Evolutionary conservation across 2,888 invertebrate genomes (phyloP).

Genomic region (Onthophagus sagittarius): DNA sequence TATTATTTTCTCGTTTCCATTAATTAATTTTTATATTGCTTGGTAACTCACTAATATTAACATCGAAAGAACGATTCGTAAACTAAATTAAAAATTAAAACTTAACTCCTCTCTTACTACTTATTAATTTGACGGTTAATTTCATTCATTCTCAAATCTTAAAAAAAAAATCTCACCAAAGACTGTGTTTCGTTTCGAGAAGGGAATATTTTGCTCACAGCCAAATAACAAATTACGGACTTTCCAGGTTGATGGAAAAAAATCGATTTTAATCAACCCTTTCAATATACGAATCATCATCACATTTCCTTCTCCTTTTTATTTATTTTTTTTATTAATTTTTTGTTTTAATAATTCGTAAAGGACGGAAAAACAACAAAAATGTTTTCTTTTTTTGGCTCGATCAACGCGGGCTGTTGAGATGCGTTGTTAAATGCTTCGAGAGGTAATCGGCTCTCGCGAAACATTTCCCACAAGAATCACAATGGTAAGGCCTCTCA

Average conservation of each 20-base stretch:
- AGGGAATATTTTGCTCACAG: not conserved
- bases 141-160: not conserved
- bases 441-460: conserved; percentile 87
- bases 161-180: not conserved
- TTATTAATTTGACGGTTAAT: not conserved
- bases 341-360: not conserved
- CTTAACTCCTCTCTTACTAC: not conserved
- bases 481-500: conserved; percentile 86
- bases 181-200: not conserved
- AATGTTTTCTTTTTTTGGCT: not conserved
- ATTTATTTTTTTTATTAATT: not conserved
- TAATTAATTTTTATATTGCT: not conserved
- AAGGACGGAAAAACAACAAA: not conserved
- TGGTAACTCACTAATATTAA: conserved; percentile 12
- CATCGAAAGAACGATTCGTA: not conserved
- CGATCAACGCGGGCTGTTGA: conserved; percentile 64
- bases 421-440: conserved; percentile 87
- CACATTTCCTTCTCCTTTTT: not conserved
- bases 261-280: not conserved
- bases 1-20: not conserved
- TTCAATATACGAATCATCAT: not conserved
- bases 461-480: conserved; percentile 89
- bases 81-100: too few relatives aligned
- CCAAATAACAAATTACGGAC: not conserved
- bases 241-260: not conserved